These are phyloP conservation scores for Oreotrochilus melanogaster DNA, from an alignment of 2,113 vertebrate genomes.

Conservation along the genomic window DNA sequence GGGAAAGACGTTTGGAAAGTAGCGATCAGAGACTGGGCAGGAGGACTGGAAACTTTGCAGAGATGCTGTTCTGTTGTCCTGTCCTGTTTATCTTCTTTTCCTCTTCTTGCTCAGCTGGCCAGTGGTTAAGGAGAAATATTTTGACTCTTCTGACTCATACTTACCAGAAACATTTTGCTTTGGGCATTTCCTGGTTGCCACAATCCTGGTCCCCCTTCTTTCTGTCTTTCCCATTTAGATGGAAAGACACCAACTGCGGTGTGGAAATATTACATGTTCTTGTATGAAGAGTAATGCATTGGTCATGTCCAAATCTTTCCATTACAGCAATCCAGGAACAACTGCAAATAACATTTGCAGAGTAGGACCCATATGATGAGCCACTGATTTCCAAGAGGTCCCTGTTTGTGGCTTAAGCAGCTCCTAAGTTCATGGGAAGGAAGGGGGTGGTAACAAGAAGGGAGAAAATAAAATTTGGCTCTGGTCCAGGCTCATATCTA, in stretches of 20 bases:
- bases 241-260: background rate
- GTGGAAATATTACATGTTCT: constrained; percentile 47
- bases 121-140: constrained; percentile 27
- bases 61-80: constrained; percentile 54
- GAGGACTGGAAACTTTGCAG: constrained; percentile 54
- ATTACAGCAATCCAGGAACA: constrained; percentile 30
- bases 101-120: constrained; percentile 37
- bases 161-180: constrained; percentile 60
- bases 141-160: constrained; percentile 54
- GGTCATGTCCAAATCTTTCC: constrained; percentile 52
- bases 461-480: background rate
- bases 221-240: constrained; percentile 20
- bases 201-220: background rate
- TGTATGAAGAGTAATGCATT: background rate
- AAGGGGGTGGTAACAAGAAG: background rate
- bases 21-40: constrained; percentile 42
- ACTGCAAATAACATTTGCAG: constrained; percentile 33
- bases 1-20: constrained; percentile 56
- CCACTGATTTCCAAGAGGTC: background rate
- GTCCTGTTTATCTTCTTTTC: constrained; percentile 53
- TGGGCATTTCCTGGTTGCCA: constrained; percentile 52
- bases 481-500: background rate
- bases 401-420: background rate
- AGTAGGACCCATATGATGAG: background rate
- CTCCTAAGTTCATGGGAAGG: background rate